Evolutionary conservation across 2,888 invertebrate genomes (phyloP).

Genomic region (Frankliniella fusca): DNA sequence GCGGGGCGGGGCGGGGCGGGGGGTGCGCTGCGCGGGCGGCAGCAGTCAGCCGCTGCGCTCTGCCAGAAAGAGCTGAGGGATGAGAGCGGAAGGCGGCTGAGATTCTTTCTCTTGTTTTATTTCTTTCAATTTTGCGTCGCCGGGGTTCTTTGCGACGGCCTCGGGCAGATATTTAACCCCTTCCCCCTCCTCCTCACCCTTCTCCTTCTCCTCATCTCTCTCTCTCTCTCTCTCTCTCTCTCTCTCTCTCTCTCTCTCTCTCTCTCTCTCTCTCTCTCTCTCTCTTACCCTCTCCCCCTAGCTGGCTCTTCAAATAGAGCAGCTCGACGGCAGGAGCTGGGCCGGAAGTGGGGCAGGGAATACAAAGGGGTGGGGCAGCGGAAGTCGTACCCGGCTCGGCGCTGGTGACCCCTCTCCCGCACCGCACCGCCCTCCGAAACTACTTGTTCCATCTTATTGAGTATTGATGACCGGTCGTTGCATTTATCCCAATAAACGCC

Average conservation of each 20-base stretch:
- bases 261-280: slow-evolving; percentile 32
- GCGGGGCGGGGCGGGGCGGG: background rate
- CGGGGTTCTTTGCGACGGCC: background rate
- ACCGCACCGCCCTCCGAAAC: no score
- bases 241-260: slow-evolving; percentile 31
- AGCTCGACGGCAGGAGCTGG: no score
- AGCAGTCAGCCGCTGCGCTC: no score
- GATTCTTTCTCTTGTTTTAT: slow-evolving; percentile 7
- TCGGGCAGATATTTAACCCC: slow-evolving; percentile 2
- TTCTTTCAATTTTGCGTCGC: slow-evolving; percentile 35
- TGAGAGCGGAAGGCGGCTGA: background rate
- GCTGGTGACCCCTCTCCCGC: no score
- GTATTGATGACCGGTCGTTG: no score
- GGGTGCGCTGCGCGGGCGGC: no score
- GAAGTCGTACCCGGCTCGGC: no score
- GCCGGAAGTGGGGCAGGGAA: no score
- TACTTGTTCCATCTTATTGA: no score
- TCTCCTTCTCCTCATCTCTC: background rate
- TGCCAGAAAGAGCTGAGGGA: no score
- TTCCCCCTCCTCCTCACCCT: background rate
- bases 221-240: slow-evolving; percentile 20
- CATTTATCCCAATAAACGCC: no score
- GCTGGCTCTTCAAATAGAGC: background rate
- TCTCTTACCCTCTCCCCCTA: slow-evolving; percentile 33
- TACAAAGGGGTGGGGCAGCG: no score